A percentile compares a stretch with the other conserved stretches of the same genome.
These are phyloP conservation scores for Jacana jacana DNA, from an alignment of 2,113 vertebrate species.

Conservation along the genomic window DNA sequence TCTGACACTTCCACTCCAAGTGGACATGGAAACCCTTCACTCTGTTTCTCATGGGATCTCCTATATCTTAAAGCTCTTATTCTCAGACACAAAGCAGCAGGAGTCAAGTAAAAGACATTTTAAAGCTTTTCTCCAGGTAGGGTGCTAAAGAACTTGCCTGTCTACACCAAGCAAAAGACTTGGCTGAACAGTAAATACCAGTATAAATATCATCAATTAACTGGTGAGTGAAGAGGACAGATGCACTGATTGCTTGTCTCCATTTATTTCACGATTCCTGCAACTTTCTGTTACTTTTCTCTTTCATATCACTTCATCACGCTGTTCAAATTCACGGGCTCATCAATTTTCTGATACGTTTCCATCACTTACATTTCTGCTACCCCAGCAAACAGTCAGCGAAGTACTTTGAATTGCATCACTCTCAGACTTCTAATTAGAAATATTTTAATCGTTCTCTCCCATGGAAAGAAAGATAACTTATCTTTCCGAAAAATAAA, in stretches of 20 bases:
- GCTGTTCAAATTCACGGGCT: background rate
- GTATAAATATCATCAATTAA: background rate
- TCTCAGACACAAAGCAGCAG: background rate
- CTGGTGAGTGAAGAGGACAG: background rate
- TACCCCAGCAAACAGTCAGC: background rate
- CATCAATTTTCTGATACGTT: background rate
- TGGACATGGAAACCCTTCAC: background rate
- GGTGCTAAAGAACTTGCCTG: background rate
- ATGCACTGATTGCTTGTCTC: background rate
- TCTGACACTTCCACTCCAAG: background rate
- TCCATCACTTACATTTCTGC: background rate
- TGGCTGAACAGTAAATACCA: background rate
- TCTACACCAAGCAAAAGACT: background rate
- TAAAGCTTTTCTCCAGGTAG: background rate
- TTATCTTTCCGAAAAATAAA: slow-evolving; percentile 51
- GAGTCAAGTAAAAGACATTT: background rate
- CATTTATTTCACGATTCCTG: background rate
- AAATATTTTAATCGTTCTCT: slow-evolving; percentile 9
- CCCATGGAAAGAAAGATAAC: slow-evolving; percentile 20
- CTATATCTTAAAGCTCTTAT: background rate
- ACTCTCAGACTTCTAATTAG: background rate
- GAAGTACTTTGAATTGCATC: background rate
- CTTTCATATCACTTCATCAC: background rate
- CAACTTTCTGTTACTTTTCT: background rate
- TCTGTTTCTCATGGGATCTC: background rate